Conservation (phyloP, 2,888 invertebrate species). For the Leptopterna dolabrata region DNA sequence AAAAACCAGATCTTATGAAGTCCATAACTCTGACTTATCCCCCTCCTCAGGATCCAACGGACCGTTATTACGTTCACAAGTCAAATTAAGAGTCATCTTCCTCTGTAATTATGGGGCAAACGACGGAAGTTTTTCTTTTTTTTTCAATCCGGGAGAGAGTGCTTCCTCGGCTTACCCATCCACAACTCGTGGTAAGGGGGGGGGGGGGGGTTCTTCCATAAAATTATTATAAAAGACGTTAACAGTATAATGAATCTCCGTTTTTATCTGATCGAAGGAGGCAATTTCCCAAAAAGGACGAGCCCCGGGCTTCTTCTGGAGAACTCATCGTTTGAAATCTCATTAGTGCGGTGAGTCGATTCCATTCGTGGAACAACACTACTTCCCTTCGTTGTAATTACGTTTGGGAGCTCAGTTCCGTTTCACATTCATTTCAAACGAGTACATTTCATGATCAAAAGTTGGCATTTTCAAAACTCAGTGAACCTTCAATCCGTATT, state of each 20-base stretch:
- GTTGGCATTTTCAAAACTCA: too few relatives aligned
- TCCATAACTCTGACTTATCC: background rate
- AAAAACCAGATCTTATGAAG: background rate
- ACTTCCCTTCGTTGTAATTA: background rate
- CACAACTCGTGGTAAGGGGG: background rate
- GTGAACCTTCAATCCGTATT: too few relatives aligned
- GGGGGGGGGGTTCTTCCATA: background rate
- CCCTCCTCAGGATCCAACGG: background rate
- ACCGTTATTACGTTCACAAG: background rate
- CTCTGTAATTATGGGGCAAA: background rate
- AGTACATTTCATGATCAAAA: too few relatives aligned
- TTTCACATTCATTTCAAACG: background rate
- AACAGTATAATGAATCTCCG: constrained; percentile 3
- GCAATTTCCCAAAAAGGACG: background rate
- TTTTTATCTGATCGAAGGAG: constrained; percentile 1
- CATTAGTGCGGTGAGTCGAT: background rate
- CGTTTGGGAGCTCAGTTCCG: background rate
- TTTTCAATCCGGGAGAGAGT: background rate
- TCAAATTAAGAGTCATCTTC: constrained; percentile 4
- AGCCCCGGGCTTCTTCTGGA: background rate
- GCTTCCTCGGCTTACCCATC: background rate
- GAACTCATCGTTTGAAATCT: background rate
- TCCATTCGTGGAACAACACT: background rate
- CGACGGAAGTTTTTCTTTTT: background rate
- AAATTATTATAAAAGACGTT: constrained; percentile 11